Evolutionary conservation across 2,888 invertebrate species (phyloP).

Genomic region (Drosophila diplacantha): DNA sequence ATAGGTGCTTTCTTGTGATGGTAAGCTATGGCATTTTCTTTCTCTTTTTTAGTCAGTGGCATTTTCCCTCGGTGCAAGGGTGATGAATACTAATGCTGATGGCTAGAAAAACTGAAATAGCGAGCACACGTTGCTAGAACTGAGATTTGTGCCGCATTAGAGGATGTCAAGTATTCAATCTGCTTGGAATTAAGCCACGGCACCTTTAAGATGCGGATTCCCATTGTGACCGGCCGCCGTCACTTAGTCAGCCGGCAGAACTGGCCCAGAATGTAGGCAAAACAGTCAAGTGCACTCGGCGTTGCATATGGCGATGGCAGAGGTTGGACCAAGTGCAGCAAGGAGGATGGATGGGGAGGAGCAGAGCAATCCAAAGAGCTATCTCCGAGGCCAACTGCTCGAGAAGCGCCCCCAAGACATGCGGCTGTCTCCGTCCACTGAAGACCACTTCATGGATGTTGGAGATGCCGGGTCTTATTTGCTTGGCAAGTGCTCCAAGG

Average conservation of each 20-base stretch:
- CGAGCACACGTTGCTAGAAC: conserved; percentile 18
- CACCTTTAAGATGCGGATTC: conserved; percentile 44
- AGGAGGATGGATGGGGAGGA: neutral
- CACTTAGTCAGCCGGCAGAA: conserved; percentile 17
- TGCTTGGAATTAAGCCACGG: conserved; percentile 42
- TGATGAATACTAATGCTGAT: conserved; percentile 30
- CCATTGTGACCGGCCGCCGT: conserved; percentile 31
- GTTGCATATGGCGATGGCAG: conserved; percentile 42
- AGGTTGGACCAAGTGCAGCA: conserved; percentile 7
- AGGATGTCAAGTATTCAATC: conserved; percentile 39
- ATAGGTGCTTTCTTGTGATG: neutral
- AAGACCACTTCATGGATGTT: conserved; percentile 33
- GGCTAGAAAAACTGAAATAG: conserved; percentile 4
- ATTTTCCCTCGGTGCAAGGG: conserved; percentile 22
- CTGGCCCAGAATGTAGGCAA: conserved; percentile 21
- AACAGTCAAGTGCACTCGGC: conserved; percentile 52
- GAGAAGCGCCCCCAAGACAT: conserved; percentile 36
- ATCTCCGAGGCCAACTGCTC: conserved; percentile 49
- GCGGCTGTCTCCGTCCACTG: conserved; percentile 31
- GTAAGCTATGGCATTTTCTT: neutral
- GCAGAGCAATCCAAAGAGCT: conserved; percentile 23
- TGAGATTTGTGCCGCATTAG: conserved; percentile 33
- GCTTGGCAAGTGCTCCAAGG: conserved; percentile 47
- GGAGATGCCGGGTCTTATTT: conserved; percentile 47
- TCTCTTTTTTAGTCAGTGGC: no score